A percentile compares a stretch with the other conserved stretches of the same genome.
Evolutionary conservation across 2,113 vertebrate genomes (phyloP).

Genomic region (Pundamilia nyererei): DNA sequence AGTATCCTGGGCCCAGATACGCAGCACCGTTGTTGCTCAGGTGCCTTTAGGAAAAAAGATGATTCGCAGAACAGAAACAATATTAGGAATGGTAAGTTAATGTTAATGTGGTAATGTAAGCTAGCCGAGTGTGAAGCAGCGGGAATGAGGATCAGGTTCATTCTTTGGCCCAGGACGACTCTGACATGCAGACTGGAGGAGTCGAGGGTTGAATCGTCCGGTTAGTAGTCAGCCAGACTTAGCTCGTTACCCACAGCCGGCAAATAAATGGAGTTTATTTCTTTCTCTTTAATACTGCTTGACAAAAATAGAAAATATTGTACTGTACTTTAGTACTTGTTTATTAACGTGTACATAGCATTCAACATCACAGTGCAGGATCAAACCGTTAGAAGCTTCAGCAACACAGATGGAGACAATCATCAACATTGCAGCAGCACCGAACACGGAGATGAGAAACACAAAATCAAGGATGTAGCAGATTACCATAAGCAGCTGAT

Average conservation of each 20-base stretch:
- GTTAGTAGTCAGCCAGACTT: background rate
- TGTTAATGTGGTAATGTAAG: background rate
- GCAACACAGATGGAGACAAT: conserved; percentile 4
- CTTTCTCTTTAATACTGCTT: background rate
- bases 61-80: background rate
- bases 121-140: background rate
- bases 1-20: background rate
- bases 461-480: conserved; percentile 6
- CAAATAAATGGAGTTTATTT: background rate
- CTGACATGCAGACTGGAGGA: background rate
- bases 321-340: background rate
- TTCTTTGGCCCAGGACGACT: background rate
- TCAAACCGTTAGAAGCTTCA: background rate
- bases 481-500: conserved; percentile 28
- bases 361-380: fast-evolving
- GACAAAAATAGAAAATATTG: background rate
- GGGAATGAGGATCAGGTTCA: background rate
- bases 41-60: no score
- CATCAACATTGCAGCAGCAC: background rate
- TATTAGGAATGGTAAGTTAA: background rate
- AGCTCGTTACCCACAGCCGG: background rate
- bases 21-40: background rate
- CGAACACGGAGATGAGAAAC: background rate
- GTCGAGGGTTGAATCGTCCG: background rate
- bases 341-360: background rate